Evolutionary conservation across 2,113 vertebrate genomes (phyloP).

Genomic region (Panthera leo): DNA sequence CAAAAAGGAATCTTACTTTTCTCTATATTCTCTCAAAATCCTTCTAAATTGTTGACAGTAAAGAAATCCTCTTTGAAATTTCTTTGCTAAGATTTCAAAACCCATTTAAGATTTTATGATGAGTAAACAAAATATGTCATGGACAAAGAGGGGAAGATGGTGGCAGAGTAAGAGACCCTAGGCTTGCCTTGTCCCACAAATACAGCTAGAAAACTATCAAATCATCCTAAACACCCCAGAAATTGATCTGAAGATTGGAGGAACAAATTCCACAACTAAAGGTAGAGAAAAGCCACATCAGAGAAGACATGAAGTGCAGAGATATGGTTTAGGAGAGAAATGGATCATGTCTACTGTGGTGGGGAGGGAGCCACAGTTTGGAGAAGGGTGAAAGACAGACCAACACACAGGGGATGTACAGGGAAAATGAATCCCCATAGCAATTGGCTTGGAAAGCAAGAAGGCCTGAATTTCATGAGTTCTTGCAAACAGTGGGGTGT

Average conservation of each 20-base stretch:
- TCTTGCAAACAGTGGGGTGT: background rate
- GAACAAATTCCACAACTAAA: background rate
- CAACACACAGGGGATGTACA: background rate
- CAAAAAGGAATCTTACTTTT: constrained; percentile 22
- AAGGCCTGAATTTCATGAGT: background rate
- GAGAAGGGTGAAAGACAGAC: background rate
- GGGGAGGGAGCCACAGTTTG: background rate
- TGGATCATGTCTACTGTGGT: background rate
- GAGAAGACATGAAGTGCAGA: background rate
- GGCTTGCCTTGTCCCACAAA: background rate
- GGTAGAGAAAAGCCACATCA: background rate
- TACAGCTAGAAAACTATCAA: background rate
- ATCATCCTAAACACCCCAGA: background rate
- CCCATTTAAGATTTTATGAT: constrained; percentile 9
- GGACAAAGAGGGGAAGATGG: background rate
- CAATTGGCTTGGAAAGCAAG: background rate
- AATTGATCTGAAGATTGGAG: background rate
- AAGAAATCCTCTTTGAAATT: background rate
- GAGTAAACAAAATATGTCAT: constrained; percentile 17
- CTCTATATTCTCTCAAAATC: constrained; percentile 14
- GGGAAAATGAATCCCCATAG: background rate
- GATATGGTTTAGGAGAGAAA: background rate
- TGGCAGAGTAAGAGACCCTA: background rate
- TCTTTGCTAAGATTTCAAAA: constrained; percentile 49
- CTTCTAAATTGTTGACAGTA: constrained; percentile 39